Percentiles rank a stretch among this genome's conserved stretches.
Conservation (phyloP, 1,140 invertebrate genomes). For the Neuroterus valhalla region DNA sequence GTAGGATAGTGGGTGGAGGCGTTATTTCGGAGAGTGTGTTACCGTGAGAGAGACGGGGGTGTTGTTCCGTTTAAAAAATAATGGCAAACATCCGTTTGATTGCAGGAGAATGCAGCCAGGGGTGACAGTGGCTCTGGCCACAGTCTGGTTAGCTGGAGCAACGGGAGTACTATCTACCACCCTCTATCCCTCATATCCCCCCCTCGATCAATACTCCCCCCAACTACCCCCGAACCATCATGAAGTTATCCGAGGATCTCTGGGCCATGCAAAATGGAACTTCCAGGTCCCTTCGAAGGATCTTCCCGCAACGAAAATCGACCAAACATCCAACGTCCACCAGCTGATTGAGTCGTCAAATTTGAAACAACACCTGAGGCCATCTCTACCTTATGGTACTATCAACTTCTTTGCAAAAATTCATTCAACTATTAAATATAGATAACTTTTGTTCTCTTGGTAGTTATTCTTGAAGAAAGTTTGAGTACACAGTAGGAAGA, state of each 20-base stretch:
- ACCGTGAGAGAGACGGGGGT: constrained; percentile 16
- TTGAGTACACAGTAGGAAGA: no score
- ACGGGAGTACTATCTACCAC: constrained; percentile 58
- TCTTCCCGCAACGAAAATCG: constrained; percentile 25
- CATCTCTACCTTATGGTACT: not conserved
- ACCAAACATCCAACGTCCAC: constrained; percentile 13
- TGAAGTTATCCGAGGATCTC: constrained; percentile 52
- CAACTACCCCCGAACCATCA: constrained; percentile 57
- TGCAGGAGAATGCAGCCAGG: constrained; percentile 67
- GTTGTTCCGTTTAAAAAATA: constrained; percentile 51
- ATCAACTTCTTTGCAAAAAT: not conserved
- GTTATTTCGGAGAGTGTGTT: not conserved
- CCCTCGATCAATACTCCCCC: constrained; percentile 71
- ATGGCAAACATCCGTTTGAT: constrained; percentile 59
- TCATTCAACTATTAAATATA: not conserved
- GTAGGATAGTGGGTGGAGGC: not conserved
- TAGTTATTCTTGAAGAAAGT: no score
- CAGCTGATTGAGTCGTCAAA: not conserved
- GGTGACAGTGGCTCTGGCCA: constrained; percentile 66
- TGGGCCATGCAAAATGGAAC: constrained; percentile 46
- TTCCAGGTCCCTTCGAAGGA: constrained; percentile 37
- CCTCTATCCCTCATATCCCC: constrained; percentile 52
- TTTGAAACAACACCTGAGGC: not conserved
- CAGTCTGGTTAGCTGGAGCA: constrained; percentile 62
- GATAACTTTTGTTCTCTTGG: no score